Evolutionary conservation across 1,140 invertebrate genomes (phyloP), one percentile per base, ranked within the genome.

Genomic region (Aporrectodea caliginosa): DNA sequence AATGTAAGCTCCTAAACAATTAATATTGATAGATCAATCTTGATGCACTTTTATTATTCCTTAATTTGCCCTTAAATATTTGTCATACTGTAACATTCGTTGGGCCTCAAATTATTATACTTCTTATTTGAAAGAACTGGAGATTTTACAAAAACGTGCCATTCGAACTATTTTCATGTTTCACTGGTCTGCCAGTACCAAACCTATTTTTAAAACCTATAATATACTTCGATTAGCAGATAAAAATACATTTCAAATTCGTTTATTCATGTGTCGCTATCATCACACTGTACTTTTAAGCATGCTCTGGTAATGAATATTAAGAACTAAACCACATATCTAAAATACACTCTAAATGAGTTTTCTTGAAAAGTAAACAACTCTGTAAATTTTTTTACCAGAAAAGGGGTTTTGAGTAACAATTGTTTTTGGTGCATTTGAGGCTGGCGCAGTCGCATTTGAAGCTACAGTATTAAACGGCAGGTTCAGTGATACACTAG

Each of bases 351-450:
- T 76, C 30, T 76, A 1, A 27, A 0, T 35, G 58, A 22, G 34
- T 75, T 75, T 27, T 22, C 0, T 22, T 33, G 1, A 35, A 16
- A 22, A 16, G 43, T 77, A 77, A 0, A 78, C 0, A 69, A 1
- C 29, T 2, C 6, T 33, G 0, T 32, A 35, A 0, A 73, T 16
- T 16, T 32, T 32, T 30, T 80, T 81, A 87, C 86, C 86, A 84
- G 86, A 85, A 73, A 86, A 87, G 70, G 86, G 86, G 81, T 87
- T 87, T 77, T 86, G 82, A 35, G 85, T 84, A 73, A 87, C 81
- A 69, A 83, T 84, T 79, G 86, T 84, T 74, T 84, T 83, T 43
- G 83, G 84, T 81, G 86, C 85, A 79, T 84, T 84, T 77, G 86
- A 85, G 1, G 12, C 33, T 0, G 74, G 2, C n/a, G 29, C 35